A percentile compares a stretch with the other conserved stretches of the same genome.
Evolutionary conservation across 23 tunicate genomes (phyloP).

Genomic region (Trididemnum miniatum): DNA sequence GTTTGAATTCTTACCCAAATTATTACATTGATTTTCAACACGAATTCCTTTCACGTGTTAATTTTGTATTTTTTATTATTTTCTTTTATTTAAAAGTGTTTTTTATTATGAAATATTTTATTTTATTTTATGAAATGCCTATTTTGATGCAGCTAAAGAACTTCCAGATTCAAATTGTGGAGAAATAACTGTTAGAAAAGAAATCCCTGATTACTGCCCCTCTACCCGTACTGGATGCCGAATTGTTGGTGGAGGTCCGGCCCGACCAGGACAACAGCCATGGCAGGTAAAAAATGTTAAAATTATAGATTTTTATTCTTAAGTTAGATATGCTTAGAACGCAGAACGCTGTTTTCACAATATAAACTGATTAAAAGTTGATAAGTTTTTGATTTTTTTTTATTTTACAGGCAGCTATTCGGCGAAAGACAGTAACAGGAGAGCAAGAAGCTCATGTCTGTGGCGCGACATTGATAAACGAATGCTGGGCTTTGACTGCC

Average conservation of each 20-base stretch:
- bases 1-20: too few species aligned
- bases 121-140: too few species aligned
- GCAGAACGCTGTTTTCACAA: too few species aligned
- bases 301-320: too few species aligned
- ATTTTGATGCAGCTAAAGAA: constrained; percentile 15
- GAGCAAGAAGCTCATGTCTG: constrained; percentile 13
- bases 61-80: too few species aligned
- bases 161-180: neutral
- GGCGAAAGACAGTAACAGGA: neutral
- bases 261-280: constrained; percentile 7
- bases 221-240: neutral
- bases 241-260: constrained; percentile 17
- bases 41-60: too few species aligned
- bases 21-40: too few species aligned
- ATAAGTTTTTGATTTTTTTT: neutral
- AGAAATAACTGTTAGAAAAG: neutral
- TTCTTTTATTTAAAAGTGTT: too few species aligned
- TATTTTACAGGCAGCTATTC: constrained; percentile 30
- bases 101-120: too few species aligned
- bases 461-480: constrained; percentile 24
- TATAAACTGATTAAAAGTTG: too few species aligned
- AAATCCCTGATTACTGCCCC: constrained; percentile 6
- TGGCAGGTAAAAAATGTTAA: too few species aligned
- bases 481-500: constrained; percentile 29
- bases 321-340: too few species aligned